These are phyloP conservation scores for Exocentrus adspersus DNA, from an alignment of 2,888 invertebrate species.

Conservation along the genomic window DNA sequence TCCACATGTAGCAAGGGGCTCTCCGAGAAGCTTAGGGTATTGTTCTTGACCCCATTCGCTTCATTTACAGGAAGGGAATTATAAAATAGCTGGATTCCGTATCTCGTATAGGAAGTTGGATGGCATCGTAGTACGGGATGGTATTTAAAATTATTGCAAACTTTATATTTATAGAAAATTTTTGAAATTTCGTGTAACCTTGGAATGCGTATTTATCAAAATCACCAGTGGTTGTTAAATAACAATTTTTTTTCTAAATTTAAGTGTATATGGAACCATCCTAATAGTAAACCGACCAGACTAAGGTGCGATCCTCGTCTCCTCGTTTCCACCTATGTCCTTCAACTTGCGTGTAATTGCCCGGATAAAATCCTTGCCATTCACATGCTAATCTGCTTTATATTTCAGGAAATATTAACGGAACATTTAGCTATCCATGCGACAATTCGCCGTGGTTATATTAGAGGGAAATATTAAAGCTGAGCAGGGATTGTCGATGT, in stretches of 20 bases:
- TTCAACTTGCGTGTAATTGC: slow-evolving; percentile 42
- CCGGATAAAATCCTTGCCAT: slow-evolving; percentile 44
- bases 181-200: no score
- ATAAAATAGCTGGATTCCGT: slow-evolving; percentile 40
- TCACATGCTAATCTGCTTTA: slow-evolving; percentile 46
- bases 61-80: slow-evolving; percentile 32
- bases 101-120: slow-evolving; percentile 3
- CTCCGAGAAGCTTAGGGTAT: slow-evolving; percentile 42
- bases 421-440: slow-evolving; percentile 43
- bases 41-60: slow-evolving; percentile 43
- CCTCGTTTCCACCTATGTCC: slow-evolving; percentile 24
- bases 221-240: no score
- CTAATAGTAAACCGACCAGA: slow-evolving; percentile 1
- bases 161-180: no score
- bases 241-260: no score
- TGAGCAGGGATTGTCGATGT: slow-evolving; percentile 1
- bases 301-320: not conserved
- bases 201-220: no score
- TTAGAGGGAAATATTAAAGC: slow-evolving; percentile 16
- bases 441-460: slow-evolving; percentile 32
- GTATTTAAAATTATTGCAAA: no score
- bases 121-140: slow-evolving; percentile 7
- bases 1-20: slow-evolving; percentile 36
- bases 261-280: no score
- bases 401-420: slow-evolving; percentile 38